phyloP scores from a whole-genome alignment of 2,888 invertebrate species.

The Amphipoea oculea region DNA sequence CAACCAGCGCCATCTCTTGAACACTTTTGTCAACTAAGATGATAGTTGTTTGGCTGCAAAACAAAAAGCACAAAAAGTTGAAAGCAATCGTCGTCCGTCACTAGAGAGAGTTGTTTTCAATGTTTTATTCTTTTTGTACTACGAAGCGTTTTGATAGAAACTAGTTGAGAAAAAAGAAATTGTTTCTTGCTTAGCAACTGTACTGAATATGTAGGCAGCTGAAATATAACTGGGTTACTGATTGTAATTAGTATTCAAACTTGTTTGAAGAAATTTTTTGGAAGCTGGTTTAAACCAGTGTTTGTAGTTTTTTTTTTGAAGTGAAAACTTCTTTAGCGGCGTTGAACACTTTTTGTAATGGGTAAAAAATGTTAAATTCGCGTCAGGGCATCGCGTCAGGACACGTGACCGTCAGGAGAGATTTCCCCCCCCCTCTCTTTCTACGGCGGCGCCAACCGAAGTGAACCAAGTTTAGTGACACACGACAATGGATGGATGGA shows the following conservation, averaged over 20 bases:
- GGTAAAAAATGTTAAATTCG: too few species aligned
- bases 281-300: background rate
- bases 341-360: too few species aligned
- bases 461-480: too few species aligned
- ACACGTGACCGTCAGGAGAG: too few species aligned
- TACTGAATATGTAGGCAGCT: background rate
- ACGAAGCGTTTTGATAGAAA: constrained; percentile 46
- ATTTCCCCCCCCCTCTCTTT: too few species aligned
- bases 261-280: background rate
- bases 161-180: constrained; percentile 57
- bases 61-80: constrained; percentile 70
- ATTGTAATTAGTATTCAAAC: background rate
- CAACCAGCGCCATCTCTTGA: constrained; percentile 76
- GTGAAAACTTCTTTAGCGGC: too few species aligned
- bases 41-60: background rate
- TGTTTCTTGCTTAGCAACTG: background rate
- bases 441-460: too few species aligned
- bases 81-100: constrained; percentile 70
- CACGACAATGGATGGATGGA: too few species aligned
- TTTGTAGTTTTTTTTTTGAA: background rate
- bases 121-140: constrained; percentile 74
- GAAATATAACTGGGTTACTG: background rate
- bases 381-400: too few species aligned
- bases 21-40: background rate
- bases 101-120: constrained; percentile 83